Evolutionary conservation across 1,140 invertebrate genomes (phyloP), one percentile per base, ranked within the genome.

Genomic region (Diorhabda sublineata): DNA sequence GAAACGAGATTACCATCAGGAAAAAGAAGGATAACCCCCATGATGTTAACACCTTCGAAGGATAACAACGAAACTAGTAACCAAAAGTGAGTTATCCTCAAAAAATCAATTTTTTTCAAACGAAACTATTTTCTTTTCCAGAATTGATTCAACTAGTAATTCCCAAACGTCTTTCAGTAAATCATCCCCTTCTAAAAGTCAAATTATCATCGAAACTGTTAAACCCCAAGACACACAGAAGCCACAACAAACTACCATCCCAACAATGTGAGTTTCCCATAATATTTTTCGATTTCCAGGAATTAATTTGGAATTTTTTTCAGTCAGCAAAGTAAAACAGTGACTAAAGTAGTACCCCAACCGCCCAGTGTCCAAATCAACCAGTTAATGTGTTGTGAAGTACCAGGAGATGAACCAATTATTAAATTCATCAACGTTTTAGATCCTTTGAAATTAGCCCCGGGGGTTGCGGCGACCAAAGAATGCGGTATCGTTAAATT

Each of bases 1-100:
- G 97, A 98, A 84, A 97, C 95, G 1, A 86, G 93, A 60, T 94
- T 95, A 42, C 91, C 93, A 4, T 96, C 98, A 84, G 97, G 97
- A 9, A 92, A 94, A 81, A 82, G 96, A 61, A 85, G 97, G 70
- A 99, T 99, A 61, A 98, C 96, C 3, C 97, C 97, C 8, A 95
- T 98, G 83, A 97, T 95, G 79, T 91, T 99, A 73, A 93, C 93
- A 41, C 80, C 87, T 52, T 83, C 61, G 43, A 57, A 52, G 26
- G 42, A 67, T 52, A 52, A 6, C n/a, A 52, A n/a, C 4, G n/a
- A 6, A 6, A 52, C 2, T 52, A 8, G 6, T 8, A 52, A n/a
- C n/a, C 6, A 52, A 3, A 52, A 52, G 47, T 52, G n/a, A 52
- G 47, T 52, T 52, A 8, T 52, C 6, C 26, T 26, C 26, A 26